Conservation (phyloP, 2,113 vertebrate species). For the Pampusana beccarii region DNA sequence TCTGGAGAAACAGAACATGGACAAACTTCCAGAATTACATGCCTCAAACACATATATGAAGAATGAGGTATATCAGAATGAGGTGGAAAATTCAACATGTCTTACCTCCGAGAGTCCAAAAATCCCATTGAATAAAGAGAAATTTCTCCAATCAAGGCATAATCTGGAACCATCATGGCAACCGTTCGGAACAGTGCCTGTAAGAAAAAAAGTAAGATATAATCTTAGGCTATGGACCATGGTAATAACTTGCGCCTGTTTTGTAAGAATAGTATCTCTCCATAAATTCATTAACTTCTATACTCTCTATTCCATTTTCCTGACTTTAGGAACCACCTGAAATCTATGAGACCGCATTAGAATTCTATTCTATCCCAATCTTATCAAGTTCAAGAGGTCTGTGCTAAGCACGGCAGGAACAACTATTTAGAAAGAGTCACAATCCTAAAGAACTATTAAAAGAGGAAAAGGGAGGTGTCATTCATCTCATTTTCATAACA, state of each 20-base stretch:
- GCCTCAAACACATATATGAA: not conserved
- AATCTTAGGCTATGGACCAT: not conserved
- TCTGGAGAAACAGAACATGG: not conserved
- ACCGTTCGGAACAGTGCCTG: slow-evolving; percentile 92
- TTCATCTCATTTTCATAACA: not conserved
- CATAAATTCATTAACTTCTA: not conserved
- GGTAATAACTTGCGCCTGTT: not conserved
- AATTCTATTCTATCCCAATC: not conserved
- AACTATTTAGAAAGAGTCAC: not conserved
- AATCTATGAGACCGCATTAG: not conserved
- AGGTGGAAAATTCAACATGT: not conserved
- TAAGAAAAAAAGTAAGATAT: not conserved
- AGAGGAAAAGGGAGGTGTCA: not conserved
- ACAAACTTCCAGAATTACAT: not conserved
- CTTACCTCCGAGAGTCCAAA: slow-evolving; percentile 90
- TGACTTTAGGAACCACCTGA: not conserved
- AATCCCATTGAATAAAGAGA: slow-evolving; percentile 96
- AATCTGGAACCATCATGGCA: slow-evolving; percentile 97
- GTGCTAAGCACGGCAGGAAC: not conserved
- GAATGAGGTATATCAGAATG: not conserved
- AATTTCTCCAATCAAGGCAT: slow-evolving; percentile 92
- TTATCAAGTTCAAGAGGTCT: not conserved
- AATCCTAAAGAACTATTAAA: not conserved
- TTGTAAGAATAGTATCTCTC: not conserved
- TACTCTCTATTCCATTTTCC: not conserved